Conservation (phyloP, 2,113 vertebrate species). For the Sinocyclocheilus anophthalmus region DNA sequence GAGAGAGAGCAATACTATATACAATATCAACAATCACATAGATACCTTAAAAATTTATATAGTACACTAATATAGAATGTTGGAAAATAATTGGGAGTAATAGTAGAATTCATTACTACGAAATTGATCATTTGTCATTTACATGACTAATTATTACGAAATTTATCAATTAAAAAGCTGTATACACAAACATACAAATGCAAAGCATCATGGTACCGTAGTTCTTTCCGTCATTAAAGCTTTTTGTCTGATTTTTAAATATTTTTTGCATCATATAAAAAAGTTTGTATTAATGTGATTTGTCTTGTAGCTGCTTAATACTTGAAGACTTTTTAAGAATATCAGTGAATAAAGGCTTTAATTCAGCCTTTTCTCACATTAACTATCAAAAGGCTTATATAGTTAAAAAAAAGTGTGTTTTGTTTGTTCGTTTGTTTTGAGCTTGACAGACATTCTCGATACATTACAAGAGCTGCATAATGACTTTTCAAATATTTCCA, state of each 20-base stretch:
- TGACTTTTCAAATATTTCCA: not conserved
- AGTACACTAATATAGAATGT: too few relatives aligned
- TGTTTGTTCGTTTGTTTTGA: not conserved
- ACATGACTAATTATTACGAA: too few relatives aligned
- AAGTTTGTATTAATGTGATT: not conserved
- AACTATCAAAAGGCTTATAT: not conserved
- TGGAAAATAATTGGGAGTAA: too few relatives aligned
- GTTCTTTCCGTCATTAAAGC: not conserved
- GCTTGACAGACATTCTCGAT: not conserved
- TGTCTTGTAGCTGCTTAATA: not conserved
- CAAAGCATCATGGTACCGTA: not conserved
- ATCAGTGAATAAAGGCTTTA: not conserved
- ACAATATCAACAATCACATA: too few relatives aligned
- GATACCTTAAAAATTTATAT: too few relatives aligned
- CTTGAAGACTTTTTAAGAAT: not conserved
- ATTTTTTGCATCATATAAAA: not conserved
- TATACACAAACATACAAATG: too few relatives aligned
- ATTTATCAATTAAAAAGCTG: too few relatives aligned
- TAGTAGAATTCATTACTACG: too few relatives aligned
- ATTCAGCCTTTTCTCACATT: not conserved
- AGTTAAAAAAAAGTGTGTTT: not conserved
- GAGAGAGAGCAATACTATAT: too few relatives aligned
- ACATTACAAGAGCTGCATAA: not conserved
- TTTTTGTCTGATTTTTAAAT: not conserved
- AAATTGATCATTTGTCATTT: too few relatives aligned